These are phyloP conservation scores for Tiaroga cobitis DNA, from an alignment of 2,797 vertebrate genomes.

Conservation along the genomic window DNA sequence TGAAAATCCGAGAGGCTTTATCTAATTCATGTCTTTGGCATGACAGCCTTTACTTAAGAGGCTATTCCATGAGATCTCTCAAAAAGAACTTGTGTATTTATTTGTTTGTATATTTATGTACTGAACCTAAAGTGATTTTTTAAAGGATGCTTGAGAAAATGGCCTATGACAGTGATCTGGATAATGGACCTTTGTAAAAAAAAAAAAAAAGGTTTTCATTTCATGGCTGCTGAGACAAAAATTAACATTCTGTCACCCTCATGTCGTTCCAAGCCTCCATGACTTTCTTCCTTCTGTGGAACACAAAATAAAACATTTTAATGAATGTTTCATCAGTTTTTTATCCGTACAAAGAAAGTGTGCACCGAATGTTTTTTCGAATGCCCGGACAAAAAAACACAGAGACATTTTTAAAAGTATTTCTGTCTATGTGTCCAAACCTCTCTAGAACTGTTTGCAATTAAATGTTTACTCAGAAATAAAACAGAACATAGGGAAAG, in stretches of 20 bases:
- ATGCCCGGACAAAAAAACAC: not conserved
- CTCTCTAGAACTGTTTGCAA: not conserved
- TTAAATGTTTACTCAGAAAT: not conserved
- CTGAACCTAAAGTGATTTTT: not conserved
- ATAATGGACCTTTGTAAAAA: not conserved
- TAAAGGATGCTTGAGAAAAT: not conserved
- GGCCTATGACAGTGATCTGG: not conserved
- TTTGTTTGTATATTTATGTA: conserved; percentile 7
- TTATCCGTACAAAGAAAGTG: not conserved
- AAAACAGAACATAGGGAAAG: not conserved
- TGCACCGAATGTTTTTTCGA: not conserved
- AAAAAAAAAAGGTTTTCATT: not conserved
- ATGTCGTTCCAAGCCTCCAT: not conserved
- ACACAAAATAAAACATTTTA: not conserved
- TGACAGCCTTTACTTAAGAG: not conserved
- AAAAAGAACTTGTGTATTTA: not conserved
- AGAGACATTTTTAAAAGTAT: not conserved
- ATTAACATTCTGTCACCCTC: not conserved
- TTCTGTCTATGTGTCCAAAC: not conserved
- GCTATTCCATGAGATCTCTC: not conserved
- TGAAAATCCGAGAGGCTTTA: conserved; percentile 4
- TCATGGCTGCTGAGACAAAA: not conserved
- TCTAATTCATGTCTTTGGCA: not conserved
- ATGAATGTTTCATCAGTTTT: not conserved
- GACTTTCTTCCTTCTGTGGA: not conserved